These are phyloP conservation scores for Leptobrachium ailaonicum DNA, from an alignment of 2,113 vertebrate genomes.

Conservation along the genomic window DNA sequence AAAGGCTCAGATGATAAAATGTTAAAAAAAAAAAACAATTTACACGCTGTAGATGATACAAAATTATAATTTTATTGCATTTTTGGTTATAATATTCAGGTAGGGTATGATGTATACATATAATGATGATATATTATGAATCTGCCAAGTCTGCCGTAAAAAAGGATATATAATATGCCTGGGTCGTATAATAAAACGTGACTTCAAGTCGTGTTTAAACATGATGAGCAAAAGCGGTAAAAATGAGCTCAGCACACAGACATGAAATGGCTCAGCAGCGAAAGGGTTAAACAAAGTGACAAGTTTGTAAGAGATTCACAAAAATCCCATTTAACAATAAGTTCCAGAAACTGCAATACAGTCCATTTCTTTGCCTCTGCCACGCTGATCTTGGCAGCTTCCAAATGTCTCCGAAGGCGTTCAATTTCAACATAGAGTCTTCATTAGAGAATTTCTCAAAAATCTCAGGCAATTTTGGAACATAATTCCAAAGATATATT, in stretches of 20 bases:
- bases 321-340: conserved; percentile 4
- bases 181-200: no score
- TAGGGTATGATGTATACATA: no score
- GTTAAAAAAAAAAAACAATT: neutral
- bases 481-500: neutral
- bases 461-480: neutral
- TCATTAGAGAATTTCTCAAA: neutral
- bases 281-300: no score
- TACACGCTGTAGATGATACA: neutral
- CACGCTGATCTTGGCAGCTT: conserved; percentile 1
- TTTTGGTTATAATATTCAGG: no score
- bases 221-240: no score
- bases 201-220: no score
- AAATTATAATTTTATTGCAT: neutral
- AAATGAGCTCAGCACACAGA: no score
- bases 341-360: neutral
- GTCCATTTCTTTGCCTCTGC: conserved; percentile 7
- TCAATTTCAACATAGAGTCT: neutral
- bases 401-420: conserved; percentile 2
- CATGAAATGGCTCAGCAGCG: no score
- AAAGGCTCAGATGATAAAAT: no score
- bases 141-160: no score
- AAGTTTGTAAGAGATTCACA: neutral
- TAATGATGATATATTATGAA: no score
- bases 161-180: no score